Evolutionary conservation across 1,140 invertebrate genomes (phyloP).

Genomic region (Leptestheria dahalacensis): DNA sequence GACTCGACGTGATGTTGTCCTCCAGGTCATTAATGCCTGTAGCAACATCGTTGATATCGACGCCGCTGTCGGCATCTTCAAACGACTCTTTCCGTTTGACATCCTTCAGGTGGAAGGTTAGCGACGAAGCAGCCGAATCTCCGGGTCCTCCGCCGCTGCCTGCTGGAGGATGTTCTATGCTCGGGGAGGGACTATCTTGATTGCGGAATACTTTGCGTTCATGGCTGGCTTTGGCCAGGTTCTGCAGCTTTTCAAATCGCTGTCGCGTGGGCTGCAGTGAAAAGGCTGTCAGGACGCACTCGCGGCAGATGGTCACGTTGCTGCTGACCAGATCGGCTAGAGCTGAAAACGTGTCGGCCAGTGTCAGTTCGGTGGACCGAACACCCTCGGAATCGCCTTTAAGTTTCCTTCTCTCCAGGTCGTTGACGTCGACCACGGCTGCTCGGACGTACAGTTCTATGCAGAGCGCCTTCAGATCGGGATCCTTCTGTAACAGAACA

Average conservation of each 20-base stretch:
- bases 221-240: background rate
- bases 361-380: conserved; percentile 33
- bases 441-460: conserved; percentile 56
- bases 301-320: conserved; percentile 38
- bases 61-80: conserved; percentile 12
- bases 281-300: conserved; percentile 48
- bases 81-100: conserved; percentile 4
- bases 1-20: background rate
- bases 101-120: background rate
- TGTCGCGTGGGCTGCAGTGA: conserved; percentile 41
- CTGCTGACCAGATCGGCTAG: conserved; percentile 38
- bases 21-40: background rate
- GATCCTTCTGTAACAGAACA: conserved; percentile 40
- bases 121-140: background rate
- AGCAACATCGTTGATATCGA: conserved; percentile 11
- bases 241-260: conserved; percentile 18
- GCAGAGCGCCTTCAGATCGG: conserved; percentile 42
- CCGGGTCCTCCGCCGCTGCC: conserved; percentile 14
- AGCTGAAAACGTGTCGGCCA: conserved; percentile 40
- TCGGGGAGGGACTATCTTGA: background rate
- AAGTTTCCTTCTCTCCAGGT: conserved; percentile 47
- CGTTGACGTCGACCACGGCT: conserved; percentile 56
- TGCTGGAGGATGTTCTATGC: background rate
- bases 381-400: conserved; percentile 36
- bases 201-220: background rate